Percentiles rank a stretch among this genome's conserved stretches.
Evolutionary conservation across 2,888 invertebrate species (phyloP).

Genomic region (Pycnomerus fuliginosus): DNA sequence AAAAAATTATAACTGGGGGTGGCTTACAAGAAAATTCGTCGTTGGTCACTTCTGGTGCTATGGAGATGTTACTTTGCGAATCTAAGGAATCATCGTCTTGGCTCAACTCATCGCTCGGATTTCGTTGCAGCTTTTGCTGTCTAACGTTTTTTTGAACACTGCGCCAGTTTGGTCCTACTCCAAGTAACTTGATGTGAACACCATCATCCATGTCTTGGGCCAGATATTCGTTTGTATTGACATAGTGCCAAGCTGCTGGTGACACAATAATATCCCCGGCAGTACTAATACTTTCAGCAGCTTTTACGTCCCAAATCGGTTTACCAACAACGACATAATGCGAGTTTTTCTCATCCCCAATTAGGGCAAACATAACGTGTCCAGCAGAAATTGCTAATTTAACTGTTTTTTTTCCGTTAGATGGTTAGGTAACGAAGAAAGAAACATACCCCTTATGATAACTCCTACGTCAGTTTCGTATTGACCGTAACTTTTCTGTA

Average conservation of each 20-base stretch:
- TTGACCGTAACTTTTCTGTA: conserved; percentile 66
- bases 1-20: background rate
- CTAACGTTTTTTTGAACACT: conserved; percentile 37
- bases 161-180: conserved; percentile 47
- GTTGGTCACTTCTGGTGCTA: conserved; percentile 11
- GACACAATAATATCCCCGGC: conserved; percentile 65
- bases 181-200: conserved; percentile 54
- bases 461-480: conserved; percentile 64
- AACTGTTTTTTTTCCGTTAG: conserved; percentile 47
- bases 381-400: conserved; percentile 67
- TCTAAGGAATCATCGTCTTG: background rate
- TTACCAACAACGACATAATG: conserved; percentile 64
- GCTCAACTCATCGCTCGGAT: conserved; percentile 2
- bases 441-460: conserved; percentile 57
- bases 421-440: background rate
- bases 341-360: conserved; percentile 56
- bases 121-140: conserved; percentile 28
- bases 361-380: conserved; percentile 58
- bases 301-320: conserved; percentile 62
- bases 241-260: conserved; percentile 61
- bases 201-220: conserved; percentile 58
- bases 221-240: conserved; percentile 61
- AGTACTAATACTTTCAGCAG: conserved; percentile 54
- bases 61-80: no score
- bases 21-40: conserved; percentile 26